These are phyloP conservation scores for Podilymbus podiceps DNA, from an alignment of 2,113 vertebrate genomes.

Conservation along the genomic window DNA sequence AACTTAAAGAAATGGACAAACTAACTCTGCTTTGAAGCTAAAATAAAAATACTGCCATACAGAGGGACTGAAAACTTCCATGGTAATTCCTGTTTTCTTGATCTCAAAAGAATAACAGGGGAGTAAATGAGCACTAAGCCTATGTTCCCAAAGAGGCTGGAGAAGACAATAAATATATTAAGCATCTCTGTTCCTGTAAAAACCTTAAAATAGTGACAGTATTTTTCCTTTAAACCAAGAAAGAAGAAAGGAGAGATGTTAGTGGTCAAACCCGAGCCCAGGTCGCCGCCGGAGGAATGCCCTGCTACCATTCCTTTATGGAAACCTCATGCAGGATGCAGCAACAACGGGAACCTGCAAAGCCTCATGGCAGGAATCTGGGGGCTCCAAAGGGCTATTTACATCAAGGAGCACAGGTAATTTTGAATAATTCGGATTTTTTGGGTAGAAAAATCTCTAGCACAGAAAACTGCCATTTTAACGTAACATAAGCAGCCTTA, in stretches of 20 bases:
- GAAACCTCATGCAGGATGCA: background rate
- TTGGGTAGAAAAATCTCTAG: background rate
- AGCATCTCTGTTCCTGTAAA: background rate
- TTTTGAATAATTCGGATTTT: background rate
- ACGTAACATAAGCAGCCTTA: background rate
- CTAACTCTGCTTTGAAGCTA: background rate
- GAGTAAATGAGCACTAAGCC: background rate
- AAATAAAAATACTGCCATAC: background rate
- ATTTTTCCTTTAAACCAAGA: background rate
- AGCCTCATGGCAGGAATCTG: background rate
- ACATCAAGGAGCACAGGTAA: background rate
- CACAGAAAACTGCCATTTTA: background rate
- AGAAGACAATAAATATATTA: background rate
- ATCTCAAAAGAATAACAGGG: background rate
- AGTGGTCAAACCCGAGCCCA: background rate
- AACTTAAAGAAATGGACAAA: background rate
- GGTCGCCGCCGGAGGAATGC: background rate
- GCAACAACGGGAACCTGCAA: background rate
- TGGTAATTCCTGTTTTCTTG: background rate
- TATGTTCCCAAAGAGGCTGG: background rate
- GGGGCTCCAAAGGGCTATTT: background rate
- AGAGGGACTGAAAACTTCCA: background rate
- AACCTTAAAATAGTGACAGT: background rate
- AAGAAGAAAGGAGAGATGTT: rapidly evolving
- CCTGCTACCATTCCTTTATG: background rate